Percentiles rank a stretch among this genome's conserved stretches.
Conservation (phyloP, 2,113 vertebrate genomes). For the Pseudonaja textilis region DNA sequence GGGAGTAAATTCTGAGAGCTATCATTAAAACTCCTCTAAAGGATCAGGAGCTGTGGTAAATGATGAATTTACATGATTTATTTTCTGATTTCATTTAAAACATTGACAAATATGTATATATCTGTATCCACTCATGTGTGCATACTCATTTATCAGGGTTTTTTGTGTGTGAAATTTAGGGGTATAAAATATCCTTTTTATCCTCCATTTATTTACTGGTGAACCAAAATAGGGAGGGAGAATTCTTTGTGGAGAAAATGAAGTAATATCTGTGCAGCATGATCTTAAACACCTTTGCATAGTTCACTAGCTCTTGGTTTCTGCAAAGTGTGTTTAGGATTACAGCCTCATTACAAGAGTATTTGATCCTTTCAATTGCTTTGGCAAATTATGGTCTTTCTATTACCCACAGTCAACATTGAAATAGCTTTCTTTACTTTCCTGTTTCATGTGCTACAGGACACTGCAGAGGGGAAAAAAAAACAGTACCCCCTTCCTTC, state of each 20-base stretch:
- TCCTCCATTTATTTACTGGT: neutral
- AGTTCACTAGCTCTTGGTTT: neutral
- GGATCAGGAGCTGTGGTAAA: neutral
- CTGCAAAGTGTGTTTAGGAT: neutral
- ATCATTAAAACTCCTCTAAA: neutral
- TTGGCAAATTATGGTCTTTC: neutral
- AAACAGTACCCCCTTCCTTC: neutral
- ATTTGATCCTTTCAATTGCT: neutral
- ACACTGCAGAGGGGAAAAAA: neutral
- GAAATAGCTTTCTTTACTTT: neutral
- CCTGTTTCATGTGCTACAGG: neutral
- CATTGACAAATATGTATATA: neutral
- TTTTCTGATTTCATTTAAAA: conserved; percentile 9
- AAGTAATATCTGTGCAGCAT: neutral
- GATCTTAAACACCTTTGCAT: neutral
- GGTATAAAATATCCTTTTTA: neutral
- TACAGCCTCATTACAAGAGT: neutral
- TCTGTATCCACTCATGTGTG: neutral
- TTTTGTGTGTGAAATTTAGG: neutral
- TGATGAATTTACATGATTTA: neutral
- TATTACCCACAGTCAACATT: neutral
- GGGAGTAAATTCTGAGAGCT: neutral
- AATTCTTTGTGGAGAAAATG: neutral
- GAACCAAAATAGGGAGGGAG: neutral
- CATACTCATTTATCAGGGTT: neutral